Percentiles rank a stretch among this genome's conserved stretches.
Conservation (phyloP, 2,113 vertebrate genomes). For the Vulpes ferrilata region DNA sequence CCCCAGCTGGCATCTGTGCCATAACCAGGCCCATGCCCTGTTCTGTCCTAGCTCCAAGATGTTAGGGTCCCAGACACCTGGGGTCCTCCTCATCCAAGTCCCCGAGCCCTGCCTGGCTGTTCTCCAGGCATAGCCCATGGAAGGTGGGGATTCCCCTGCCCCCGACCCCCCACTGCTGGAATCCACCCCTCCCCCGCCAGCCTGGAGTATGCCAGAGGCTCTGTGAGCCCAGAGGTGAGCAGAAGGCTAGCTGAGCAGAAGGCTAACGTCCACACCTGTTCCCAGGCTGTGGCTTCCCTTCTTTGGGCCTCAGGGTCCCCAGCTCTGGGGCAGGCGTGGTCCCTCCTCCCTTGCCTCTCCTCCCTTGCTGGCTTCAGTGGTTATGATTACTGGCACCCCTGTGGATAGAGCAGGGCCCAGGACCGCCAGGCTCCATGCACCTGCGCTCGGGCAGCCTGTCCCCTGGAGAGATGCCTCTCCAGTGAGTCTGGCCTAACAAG, state of each 20-base stretch:
- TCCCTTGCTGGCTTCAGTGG: rapidly evolving
- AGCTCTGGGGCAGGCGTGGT: rapidly evolving
- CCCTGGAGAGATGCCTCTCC: background rate
- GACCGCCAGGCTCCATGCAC: rapidly evolving
- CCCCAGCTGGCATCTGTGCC: background rate
- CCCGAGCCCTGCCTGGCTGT: background rate
- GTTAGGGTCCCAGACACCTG: background rate
- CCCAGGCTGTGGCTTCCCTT: background rate
- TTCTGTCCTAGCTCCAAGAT: background rate
- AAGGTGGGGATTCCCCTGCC: background rate
- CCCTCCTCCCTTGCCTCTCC: background rate
- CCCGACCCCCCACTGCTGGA: background rate
- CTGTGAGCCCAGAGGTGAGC: background rate
- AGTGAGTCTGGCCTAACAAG: background rate
- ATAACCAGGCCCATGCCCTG: background rate
- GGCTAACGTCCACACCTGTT: background rate
- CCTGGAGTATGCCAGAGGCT: background rate
- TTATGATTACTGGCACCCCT: rapidly evolving
- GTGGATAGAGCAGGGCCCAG: background rate
- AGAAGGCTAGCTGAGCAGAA: background rate
- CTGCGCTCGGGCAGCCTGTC: rapidly evolving
- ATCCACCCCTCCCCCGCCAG: background rate
- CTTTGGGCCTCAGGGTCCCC: no score
- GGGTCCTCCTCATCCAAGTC: background rate
- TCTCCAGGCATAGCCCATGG: no score